Conservation (phyloP, 2,888 invertebrate genomes). For the Ephialtes manifestator region DNA sequence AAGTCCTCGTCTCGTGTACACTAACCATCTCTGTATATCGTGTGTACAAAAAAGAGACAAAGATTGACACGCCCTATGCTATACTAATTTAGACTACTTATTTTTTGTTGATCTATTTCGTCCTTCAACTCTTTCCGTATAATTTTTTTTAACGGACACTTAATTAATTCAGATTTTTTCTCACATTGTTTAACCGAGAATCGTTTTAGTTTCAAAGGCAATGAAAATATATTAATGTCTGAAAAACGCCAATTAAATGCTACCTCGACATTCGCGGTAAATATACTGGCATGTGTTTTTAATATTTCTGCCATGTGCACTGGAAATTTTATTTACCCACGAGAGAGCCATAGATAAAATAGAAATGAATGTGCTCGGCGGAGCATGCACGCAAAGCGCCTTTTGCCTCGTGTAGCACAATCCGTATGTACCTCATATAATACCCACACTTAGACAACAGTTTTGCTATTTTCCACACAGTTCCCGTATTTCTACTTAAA, state of each 20-base stretch:
- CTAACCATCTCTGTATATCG: background rate
- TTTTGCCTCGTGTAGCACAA: slow-evolving; percentile 6
- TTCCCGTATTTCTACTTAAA: slow-evolving; percentile 72
- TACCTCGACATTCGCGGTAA: background rate
- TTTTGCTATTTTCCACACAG: slow-evolving; percentile 73
- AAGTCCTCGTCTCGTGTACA: background rate
- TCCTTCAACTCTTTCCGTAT: background rate
- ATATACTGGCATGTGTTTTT: slow-evolving; percentile 9
- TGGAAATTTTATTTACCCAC: slow-evolving; percentile 29
- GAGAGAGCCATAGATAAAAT: slow-evolving; percentile 28
- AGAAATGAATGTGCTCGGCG: slow-evolving; percentile 26
- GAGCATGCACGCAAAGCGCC: slow-evolving; percentile 14
- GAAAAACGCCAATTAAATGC: background rate
- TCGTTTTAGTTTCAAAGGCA: background rate
- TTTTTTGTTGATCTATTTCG: slow-evolving; percentile 19
- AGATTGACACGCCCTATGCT: slow-evolving; percentile 4
- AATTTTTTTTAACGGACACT: background rate
- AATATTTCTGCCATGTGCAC: slow-evolving; percentile 22
- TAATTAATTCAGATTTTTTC: background rate
- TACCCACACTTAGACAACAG: slow-evolving; percentile 54
- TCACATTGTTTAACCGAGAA: background rate
- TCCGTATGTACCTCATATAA: background rate
- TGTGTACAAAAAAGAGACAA: background rate
- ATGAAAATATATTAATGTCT: background rate
- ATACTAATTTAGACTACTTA: slow-evolving; percentile 31